Conservation (phyloP, 2,888 invertebrate genomes). For the Phoenoteleia sp. region DNA sequence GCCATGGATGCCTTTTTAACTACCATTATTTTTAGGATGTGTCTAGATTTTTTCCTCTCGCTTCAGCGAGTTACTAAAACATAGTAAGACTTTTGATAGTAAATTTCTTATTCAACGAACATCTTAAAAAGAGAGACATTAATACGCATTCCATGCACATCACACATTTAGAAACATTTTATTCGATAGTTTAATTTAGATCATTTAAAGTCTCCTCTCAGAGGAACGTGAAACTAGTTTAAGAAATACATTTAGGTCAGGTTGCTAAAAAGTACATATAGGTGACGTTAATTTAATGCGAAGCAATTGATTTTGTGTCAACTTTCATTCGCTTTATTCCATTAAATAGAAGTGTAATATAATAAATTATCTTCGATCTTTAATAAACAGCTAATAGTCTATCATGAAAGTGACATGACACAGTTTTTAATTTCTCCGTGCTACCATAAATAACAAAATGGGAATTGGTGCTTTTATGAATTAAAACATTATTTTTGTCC, state of each 20-base stretch:
- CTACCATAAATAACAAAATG: not conserved
- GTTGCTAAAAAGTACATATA: not conserved
- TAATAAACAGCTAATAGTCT: not conserved
- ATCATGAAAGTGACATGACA: not conserved
- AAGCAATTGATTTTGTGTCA: not conserved
- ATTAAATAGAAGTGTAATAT: not conserved
- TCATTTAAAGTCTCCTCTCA: not conserved
- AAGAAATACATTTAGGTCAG: not conserved
- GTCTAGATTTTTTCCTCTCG: not conserved
- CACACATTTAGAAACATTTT: not conserved
- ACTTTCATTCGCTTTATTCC: not conserved
- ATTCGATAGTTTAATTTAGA: not conserved
- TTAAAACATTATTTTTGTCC: too few species aligned
- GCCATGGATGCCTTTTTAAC: constrained; percentile 49
- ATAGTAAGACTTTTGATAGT: constrained; percentile 22
- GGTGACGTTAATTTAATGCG: not conserved
- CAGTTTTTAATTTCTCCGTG: not conserved
- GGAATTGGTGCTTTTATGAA: too few species aligned
- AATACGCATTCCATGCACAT: not conserved
- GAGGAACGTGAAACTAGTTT: not conserved
- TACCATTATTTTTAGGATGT: constrained; percentile 45
- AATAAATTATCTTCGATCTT: not conserved
- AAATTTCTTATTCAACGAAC: constrained; percentile 28
- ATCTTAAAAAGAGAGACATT: not conserved
- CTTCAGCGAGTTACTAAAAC: constrained; percentile 13